Base-by-base conservation (phyloP, 2,888 invertebrate species). In the Agriopis leucophaearia region DNA sequence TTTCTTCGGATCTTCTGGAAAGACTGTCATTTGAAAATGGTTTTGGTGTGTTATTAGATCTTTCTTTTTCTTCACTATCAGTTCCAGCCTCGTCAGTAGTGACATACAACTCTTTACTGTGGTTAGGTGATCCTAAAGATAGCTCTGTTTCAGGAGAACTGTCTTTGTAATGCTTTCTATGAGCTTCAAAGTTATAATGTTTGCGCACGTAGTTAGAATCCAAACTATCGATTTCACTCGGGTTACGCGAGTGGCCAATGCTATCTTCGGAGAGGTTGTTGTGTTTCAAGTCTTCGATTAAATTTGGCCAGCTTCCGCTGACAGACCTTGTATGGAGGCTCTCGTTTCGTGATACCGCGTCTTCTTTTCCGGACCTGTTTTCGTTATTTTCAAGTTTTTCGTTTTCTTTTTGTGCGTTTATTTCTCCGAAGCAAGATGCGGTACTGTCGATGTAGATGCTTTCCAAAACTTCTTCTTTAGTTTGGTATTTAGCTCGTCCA, bases 121-220 rank as follows among this genome's bases (percentile, higher is more conserved):
- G 82, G 75, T 83, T 88, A 64, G 86, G 90, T 13, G 92, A 88
- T 45, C 76, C 78, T 70, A 86, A 81, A 45, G 92, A 92, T 66
- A 91, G 77, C 70, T 92, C 92, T 69, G 90, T 89, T 73, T 94
- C 94, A 40, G 94, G 92, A 59, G 94, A 93, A 74, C 92, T 91
- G 66, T 91, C 92, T 80, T 94, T 94, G 72, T 89, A 92, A 76
- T 82, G 85, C 79, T 90, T 89, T 71, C 87, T 83, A 74, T 94
- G 91, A 44, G 91, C 92, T 76, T 94, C 94, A 77, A 94, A 94
- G 67, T 94, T 92, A 65, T 94, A 94, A 79, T 94, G 94, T 82
- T 94, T 95, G 76, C 95, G 91, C 50, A 95, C 94, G 87, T 94
- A 95, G 79, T 95, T 95, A 1, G 95, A 95, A 83, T 95, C 95